Base-by-base conservation (phyloP, 2,797 vertebrate species). In the Enteromius argenteus region DNA sequence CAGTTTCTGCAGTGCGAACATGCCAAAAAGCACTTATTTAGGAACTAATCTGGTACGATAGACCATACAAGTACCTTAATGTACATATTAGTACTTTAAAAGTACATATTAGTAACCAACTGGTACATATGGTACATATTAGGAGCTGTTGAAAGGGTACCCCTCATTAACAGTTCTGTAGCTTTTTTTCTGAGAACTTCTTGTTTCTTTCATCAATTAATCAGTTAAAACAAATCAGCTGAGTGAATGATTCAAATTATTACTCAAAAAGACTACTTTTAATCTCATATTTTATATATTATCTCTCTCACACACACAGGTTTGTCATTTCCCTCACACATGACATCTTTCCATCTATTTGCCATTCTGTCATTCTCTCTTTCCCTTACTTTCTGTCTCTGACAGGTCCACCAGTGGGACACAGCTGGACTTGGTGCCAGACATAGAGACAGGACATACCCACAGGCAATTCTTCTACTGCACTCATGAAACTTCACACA, bases 351-450 rank as follows among this genome's bases (percentile, higher is more conserved):
- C 11, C 11, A 19, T 77, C 32, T 7, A 27, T 67, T 15, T 42
- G 19, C 11, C 62, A 76, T 75, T 72, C 1, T n/a, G 64, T 27
- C 51, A 30, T 0, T 56, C 62, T 68, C 58, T 19, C 8, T 62
- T 27, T 68, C 37, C 39, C 68, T 75, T 53, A 30, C 21, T 75
- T 46, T 83, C 58, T 62, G 71, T 56, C 2, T 73, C 64, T 74
- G 60, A 71, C 53, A 76, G 84, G 6, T 46, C 87, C 74, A 14
- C 32, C 5, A 2, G 32, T 79, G 56, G 44, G 69, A 84, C 88
- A 85, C 91, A 91, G 90, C 86, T 89, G 83, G 87, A 79, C 39
- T 85, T 37, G 83, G 27, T 83, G 84, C 80, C 76, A 82, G 72
- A 87, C 64, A 23, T 14, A 67, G 23, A 37, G 56, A 46, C 35